phyloP scores from a whole-genome alignment of 2,113 vertebrate genomes.

The Poeciliopsis turrubarensis region DNA sequence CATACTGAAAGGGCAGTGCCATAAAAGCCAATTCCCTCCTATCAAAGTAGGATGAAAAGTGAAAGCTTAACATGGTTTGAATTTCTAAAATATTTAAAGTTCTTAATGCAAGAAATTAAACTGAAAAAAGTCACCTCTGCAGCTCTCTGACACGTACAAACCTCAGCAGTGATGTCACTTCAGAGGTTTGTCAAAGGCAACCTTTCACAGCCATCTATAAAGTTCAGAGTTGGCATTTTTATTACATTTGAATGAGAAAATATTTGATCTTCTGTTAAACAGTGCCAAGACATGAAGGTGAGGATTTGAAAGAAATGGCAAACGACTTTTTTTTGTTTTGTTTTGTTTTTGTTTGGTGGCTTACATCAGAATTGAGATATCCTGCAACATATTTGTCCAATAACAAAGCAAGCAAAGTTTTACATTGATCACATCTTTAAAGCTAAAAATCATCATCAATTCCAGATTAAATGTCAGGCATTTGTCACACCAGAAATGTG shows the following conservation, averaged over 20 bases:
- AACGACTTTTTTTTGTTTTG: not conserved
- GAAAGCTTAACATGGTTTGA: slow-evolving; percentile 60
- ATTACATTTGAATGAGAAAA: not conserved
- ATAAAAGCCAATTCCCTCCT: slow-evolving; percentile 58
- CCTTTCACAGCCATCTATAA: not conserved
- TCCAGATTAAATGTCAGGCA: not conserved
- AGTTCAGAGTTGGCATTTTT: not conserved
- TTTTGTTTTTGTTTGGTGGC: not conserved
- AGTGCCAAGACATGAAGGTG: not conserved
- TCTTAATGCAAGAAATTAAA: not conserved
- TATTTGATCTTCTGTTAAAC: not conserved
- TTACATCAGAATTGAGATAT: not conserved
- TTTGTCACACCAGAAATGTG: not conserved
- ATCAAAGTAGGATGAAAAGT: slow-evolving; percentile 25
- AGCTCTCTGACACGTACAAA: not conserved
- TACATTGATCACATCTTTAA: not conserved
- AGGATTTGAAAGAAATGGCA: not conserved
- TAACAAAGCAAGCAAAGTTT: not conserved
- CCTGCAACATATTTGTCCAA: not conserved
- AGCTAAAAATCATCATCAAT: not conserved
- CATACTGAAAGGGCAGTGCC: slow-evolving; percentile 63
- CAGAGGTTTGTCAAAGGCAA: not conserved
- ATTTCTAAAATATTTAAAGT: slow-evolving; percentile 40
- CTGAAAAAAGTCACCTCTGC: not conserved
- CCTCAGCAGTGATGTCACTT: not conserved